phyloP scores from a whole-genome alignment of 2,797 vertebrate genomes.

The Hydrophis major region DNA sequence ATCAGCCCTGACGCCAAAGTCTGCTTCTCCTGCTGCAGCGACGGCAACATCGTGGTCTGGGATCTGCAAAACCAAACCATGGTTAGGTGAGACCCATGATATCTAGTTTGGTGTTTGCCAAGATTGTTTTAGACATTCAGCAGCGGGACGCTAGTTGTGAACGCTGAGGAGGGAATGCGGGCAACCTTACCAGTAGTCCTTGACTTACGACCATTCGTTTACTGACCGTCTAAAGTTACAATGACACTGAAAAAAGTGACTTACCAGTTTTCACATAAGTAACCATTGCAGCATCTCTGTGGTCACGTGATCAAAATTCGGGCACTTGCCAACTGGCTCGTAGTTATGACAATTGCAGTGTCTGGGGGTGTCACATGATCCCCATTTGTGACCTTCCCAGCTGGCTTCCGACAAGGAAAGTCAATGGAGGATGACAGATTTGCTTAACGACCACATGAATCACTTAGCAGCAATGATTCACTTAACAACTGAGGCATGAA shows the following conservation, averaged over 20 bases:
- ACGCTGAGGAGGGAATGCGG: not conserved
- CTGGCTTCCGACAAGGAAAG: no score
- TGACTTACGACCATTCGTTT: not conserved
- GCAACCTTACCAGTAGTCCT: not conserved
- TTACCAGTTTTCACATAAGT: not conserved
- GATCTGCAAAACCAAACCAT: constrained; percentile 71
- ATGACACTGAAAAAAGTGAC: not conserved
- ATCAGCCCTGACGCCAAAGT: constrained; percentile 82
- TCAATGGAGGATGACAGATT: no score
- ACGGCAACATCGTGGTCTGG: constrained; percentile 82
- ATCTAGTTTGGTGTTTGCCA: no score
- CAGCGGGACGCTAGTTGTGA: not conserved
- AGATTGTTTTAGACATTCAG: not conserved
- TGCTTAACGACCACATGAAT: no score
- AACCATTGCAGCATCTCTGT: not conserved
- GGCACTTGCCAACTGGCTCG: no score
- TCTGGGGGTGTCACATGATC: no score
- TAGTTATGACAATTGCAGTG: no score
- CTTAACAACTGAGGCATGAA: no score
- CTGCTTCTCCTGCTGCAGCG: constrained; percentile 83
- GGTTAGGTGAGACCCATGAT: constrained; percentile 56
- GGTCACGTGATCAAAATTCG: no score
- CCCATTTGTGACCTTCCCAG: no score
- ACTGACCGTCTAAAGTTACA: not conserved
- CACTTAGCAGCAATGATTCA: no score